Percentiles rank a stretch among this genome's conserved stretches.
phyloP scores from a whole-genome alignment of 2,113 vertebrate species.

The Melierax canorus region DNA sequence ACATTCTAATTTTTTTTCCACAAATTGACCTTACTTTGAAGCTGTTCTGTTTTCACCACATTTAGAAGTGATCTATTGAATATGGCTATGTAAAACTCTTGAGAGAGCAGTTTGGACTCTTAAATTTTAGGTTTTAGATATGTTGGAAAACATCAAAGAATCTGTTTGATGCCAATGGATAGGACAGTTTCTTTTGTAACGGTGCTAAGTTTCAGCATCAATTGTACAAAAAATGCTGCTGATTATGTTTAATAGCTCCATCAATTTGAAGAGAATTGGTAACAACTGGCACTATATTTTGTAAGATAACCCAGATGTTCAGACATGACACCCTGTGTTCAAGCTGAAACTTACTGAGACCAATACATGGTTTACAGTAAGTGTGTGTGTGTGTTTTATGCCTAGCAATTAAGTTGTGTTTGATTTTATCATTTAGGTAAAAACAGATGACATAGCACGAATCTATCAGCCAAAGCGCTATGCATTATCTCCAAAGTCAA shows the following conservation, averaged over 20 bases:
- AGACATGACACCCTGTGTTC: not conserved
- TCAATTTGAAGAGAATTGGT: not conserved
- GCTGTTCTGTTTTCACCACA: not conserved
- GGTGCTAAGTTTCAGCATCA: not conserved
- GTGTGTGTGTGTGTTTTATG: not conserved
- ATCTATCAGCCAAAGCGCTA: constrained; percentile 92
- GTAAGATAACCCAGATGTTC: not conserved
- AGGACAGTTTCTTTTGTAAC: not conserved
- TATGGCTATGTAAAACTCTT: not conserved
- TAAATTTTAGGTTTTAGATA: not conserved
- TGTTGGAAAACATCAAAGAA: not conserved
- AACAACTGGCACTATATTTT: not conserved
- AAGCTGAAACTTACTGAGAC: not conserved
- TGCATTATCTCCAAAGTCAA: constrained; percentile 76
- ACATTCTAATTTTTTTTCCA: not conserved
- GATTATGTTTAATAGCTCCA: not conserved
- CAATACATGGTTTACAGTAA: not conserved
- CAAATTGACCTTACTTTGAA: not conserved
- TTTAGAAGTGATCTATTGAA: not conserved
- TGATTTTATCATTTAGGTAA: constrained; percentile 55
- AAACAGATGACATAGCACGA: constrained; percentile 90
- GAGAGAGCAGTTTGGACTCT: not conserved
- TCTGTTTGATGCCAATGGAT: not conserved
- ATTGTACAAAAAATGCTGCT: too few relatives aligned
- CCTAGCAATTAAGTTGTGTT: not conserved